Base-by-base conservation (phyloP, 2,888 invertebrate genomes). In the Tenthredo notha region DNA sequence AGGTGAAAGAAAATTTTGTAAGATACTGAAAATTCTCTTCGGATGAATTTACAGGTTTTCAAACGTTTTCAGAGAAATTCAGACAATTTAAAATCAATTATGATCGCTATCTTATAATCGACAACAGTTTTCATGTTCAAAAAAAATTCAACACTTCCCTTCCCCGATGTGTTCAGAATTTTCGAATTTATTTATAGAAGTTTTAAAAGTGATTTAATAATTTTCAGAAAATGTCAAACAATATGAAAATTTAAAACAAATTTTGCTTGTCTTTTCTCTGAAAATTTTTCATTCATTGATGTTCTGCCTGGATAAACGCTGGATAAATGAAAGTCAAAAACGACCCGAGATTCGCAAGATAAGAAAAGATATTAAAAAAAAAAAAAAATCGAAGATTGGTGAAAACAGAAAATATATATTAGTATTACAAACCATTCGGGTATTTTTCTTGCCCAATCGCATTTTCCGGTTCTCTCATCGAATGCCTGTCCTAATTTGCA, bases 401-500 rank as follows among this genome's bases (percentile, higher is more conserved):
- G 0, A 25, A 25, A 25, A 0, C 25, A 10, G 25, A 21, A 10
- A 61, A 1, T 10, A 25, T 61, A 9, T 61, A 1, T 21, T 2
- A 25, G n/a, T 50, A 10, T 4, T 80, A 90, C 95, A 94, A 93
- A 98, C 98, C 98, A 98, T 94, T 98, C 98, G 0, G 98, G 97
- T 84, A 98, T 96, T 90, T 96, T 97, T 90, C 97, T 96, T 0
- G 98, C 96, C 97, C 98, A 97, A 87, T 98, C 97, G 91, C 98
- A 98, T 84, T 94, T 95, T 91, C 96, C 96, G 85, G 94, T 95
- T 12, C 95, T 95, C 84, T 98, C 98, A 90, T 98, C 98, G 93
- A 98, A 98, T 12, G 97, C 98, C 93, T 98, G 98, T 2, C 98
- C 98, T 40, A 97, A 95, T 93, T 97, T 97, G 94, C 98, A 98